A percentile compares a stretch with the other conserved stretches of the same genome.
Evolutionary conservation across 2,113 vertebrate species (phyloP).

Genomic region (Monopterus albus): DNA sequence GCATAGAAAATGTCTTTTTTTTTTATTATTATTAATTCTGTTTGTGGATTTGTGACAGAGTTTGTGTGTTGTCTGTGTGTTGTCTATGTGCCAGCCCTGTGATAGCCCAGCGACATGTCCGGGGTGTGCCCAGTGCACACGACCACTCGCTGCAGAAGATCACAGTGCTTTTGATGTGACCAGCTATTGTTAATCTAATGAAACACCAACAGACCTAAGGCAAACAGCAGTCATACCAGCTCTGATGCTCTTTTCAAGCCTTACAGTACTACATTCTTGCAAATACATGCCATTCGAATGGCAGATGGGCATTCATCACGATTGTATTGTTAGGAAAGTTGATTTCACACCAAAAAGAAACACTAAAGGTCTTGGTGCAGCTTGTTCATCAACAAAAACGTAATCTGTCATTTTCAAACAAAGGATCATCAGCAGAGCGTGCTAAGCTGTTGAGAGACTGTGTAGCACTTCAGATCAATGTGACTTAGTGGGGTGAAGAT

Average conservation of each 20-base stretch:
- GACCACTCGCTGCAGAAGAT: neutral
- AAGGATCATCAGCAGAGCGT: slow-evolving; percentile 5
- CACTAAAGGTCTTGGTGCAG: neutral
- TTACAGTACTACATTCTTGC: neutral
- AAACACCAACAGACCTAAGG: neutral
- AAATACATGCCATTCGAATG: neutral
- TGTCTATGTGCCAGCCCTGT: neutral
- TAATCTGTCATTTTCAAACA: slow-evolving; percentile 13
- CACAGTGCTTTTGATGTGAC: neutral
- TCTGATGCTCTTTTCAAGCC: neutral
- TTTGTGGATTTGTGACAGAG: no score
- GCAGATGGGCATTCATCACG: neutral
- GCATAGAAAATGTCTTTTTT: no score
- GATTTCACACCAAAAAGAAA: neutral
- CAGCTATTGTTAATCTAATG: neutral
- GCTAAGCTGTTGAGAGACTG: slow-evolving; percentile 17
- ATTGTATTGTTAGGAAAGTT: neutral
- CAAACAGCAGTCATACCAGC: neutral
- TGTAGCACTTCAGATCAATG: slow-evolving; percentile 36
- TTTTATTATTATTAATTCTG: no score
- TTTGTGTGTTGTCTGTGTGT: neutral
- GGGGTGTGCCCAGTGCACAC: neutral
- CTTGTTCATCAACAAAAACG: slow-evolving; percentile 26
- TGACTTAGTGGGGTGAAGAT: slow-evolving; percentile 11
- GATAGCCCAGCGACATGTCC: neutral